Base-by-base conservation (phyloP, 2,888 invertebrate species). In the Dexiosoma caninum region DNA sequence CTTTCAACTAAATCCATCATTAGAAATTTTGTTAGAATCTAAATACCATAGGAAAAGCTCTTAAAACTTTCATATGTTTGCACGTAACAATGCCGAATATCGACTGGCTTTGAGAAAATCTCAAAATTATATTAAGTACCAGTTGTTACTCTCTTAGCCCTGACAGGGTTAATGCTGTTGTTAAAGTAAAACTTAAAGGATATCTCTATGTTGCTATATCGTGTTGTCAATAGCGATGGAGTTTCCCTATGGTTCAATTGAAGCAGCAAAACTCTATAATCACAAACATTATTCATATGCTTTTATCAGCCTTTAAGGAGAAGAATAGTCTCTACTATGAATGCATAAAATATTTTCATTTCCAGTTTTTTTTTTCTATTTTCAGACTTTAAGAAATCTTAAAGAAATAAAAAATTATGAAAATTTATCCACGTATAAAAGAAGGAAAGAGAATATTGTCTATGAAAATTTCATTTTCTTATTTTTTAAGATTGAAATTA, bases 401-500 rank as follows among this genome's bases (percentile, higher is more conserved):
- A 21, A 60, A 62, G 14, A 35, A 35, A 51, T 27, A n/a, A 51
- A 51, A 27, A 51, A 6, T 12, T 30, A 16, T 51, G 8, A 12
- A 59, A 23, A 40, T 72, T 16, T 53, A 62, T 70, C 59, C n/a
- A n/a, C n/a, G 27, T 60, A 30, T 32, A 70, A 71, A 67, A 55
- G 71, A 64, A 57, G n/a, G 3, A 2, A 21, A 64, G 1, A 16
- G 9, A 40, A 44, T 62, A 40, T 51, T 35, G 9, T 30, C 23
- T 44, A 27, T 10, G 10, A 7, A 62, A 53, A 55, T 1, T 62
- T 60, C 42, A 66, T 60, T 53, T 67, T 70, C 64, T 60, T 70
- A 51, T 79, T 75, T 66, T 57, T 30, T 60, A 12, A 74, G 53
- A 71, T 71, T 71, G 60, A 76, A 76, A 69, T 67, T 66, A 80